phyloP scores from a whole-genome alignment of 2,113 vertebrate species.

The Xyrauchen texanus region DNA sequence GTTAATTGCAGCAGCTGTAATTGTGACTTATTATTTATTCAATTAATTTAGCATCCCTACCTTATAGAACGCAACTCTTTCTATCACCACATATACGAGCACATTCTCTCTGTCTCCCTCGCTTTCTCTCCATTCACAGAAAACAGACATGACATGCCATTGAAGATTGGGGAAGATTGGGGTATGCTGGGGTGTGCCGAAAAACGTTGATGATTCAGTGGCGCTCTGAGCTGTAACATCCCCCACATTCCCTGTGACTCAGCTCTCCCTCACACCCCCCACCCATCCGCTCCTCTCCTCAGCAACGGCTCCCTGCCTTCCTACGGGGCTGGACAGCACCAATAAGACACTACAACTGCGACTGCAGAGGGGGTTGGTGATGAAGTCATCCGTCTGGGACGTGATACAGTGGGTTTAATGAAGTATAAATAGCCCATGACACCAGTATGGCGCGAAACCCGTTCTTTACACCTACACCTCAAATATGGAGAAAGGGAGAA shows the following conservation, averaged over 20 bases:
- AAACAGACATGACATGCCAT: neutral
- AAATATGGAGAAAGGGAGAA: conserved; percentile 20
- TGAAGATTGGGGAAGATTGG: conserved; percentile 14
- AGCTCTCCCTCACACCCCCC: conserved; percentile 33
- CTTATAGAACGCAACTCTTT: too few relatives aligned
- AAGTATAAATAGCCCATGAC: conserved; percentile 51
- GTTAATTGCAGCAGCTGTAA: too few relatives aligned
- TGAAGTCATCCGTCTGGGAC: conserved; percentile 37
- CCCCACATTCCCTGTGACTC: conserved; percentile 51
- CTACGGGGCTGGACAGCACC: conserved; percentile 16
- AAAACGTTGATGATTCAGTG: conserved; percentile 54
- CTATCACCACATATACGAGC: neutral
- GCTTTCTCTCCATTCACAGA: conserved; percentile 28
- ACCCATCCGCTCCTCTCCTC: conserved; percentile 15
- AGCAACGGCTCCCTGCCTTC: neutral
- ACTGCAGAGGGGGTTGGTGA: conserved; percentile 32
- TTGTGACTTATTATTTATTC: too few relatives aligned
- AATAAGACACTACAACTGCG: conserved; percentile 30
- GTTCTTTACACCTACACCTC: conserved; percentile 32
- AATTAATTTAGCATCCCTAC: too few relatives aligned
- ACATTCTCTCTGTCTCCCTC: conserved; percentile 2
- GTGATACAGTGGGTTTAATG: conserved; percentile 42
- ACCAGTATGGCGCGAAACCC: conserved; percentile 17
- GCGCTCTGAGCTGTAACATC: conserved; percentile 36
- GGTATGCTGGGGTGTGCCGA: conserved; percentile 1